phyloP scores from a whole-genome alignment of 2,797 vertebrate species.

The Anableps anableps region DNA sequence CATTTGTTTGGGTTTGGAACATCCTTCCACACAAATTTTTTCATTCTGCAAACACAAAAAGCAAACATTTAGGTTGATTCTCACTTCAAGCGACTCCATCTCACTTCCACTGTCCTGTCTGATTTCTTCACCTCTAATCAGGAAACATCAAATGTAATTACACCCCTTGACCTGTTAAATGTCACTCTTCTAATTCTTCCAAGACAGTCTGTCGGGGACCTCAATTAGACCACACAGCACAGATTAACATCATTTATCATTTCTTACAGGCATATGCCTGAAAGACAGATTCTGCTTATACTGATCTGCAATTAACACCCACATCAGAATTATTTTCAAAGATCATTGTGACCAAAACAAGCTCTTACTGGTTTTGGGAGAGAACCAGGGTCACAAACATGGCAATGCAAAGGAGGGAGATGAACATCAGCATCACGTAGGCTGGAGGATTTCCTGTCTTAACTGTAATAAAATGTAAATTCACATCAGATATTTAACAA shows the following conservation, averaged over 20 bases:
- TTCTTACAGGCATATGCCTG: slow-evolving; percentile 8
- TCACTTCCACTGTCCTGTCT: neutral
- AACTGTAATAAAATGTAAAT: slow-evolving; percentile 72
- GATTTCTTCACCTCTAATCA: neutral
- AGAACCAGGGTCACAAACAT: slow-evolving; percentile 86
- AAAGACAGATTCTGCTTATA: neutral
- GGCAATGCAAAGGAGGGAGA: slow-evolving; percentile 85
- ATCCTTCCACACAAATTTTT: slow-evolving; percentile 91
- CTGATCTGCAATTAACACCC: neutral
- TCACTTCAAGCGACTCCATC: neutral
- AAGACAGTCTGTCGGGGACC: slow-evolving; percentile 10
- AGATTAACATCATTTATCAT: slow-evolving; percentile 45
- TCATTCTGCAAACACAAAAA: slow-evolving; percentile 85
- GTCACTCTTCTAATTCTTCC: slow-evolving; percentile 38
- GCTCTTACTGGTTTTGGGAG: slow-evolving; percentile 89
- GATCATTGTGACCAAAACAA: neutral
- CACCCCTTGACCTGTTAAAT: slow-evolving; percentile 54
- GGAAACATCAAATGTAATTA: slow-evolving; percentile 44
- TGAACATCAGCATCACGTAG: slow-evolving; percentile 85
- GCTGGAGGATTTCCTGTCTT: slow-evolving; percentile 76
- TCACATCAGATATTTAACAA: slow-evolving; percentile 6
- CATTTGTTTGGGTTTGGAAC: slow-evolving; percentile 96
- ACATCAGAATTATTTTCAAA: neutral
- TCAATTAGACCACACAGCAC: slow-evolving; percentile 20
- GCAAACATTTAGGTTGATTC: slow-evolving; percentile 3